Conservation (phyloP, 2,113 vertebrate species). For the Chlorodrepanis virens region DNA sequence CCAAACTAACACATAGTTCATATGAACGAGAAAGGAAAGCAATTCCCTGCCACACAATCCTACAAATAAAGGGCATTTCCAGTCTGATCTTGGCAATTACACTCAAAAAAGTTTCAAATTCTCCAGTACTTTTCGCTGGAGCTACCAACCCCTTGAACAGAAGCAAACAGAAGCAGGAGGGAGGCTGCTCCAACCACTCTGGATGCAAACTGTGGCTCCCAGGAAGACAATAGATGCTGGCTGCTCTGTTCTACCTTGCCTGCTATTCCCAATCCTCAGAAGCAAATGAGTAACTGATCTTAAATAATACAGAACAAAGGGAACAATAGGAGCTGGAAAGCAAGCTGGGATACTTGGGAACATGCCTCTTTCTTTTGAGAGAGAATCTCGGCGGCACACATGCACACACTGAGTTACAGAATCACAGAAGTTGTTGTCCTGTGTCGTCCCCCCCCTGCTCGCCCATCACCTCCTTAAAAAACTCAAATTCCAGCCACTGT, state of each 20-base stretch:
- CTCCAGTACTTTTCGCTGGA: not conserved
- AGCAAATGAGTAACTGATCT: slow-evolving; percentile 43
- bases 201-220: not conserved
- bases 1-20: accelerated
- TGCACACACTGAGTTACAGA: not conserved
- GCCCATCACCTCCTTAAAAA: not conserved
- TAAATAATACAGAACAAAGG: slow-evolving; percentile 55
- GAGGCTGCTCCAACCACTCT: not conserved
- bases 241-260: not conserved
- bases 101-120: not conserved
- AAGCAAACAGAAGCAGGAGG: not conserved
- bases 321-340: slow-evolving; percentile 41
- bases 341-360: slow-evolving; percentile 10
- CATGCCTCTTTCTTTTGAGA: not conserved
- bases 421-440: not conserved
- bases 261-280: not conserved
- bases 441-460: accelerated
- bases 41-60: not conserved
- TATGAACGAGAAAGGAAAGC: not conserved
- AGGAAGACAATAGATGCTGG: not conserved
- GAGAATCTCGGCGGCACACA: not conserved
- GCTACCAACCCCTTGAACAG: not conserved
- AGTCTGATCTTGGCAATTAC: not conserved
- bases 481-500: not conserved
- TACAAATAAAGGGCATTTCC: not conserved